Base-by-base conservation (phyloP, 2,797 vertebrate genomes). In the Morus bassanus region DNA sequence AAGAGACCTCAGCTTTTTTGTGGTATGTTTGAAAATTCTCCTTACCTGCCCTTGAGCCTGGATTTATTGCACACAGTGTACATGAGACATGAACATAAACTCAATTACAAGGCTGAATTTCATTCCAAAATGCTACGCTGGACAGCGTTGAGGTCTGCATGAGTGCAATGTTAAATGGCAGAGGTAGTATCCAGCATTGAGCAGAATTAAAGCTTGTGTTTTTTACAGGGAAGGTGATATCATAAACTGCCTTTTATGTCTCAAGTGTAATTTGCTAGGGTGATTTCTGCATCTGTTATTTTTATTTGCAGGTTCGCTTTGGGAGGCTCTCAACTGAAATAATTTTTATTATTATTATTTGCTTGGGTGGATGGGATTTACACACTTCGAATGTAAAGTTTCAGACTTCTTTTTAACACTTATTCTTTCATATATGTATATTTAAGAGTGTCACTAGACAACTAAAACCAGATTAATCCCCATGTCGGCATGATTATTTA, bases 131-230 rank as follows among this genome's bases (percentile, higher is more conserved):
- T 61, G 45, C 41, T 31, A 19, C 0, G 0, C 21, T 10, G 24
- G 43, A 57, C 37, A 15, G 60, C 0, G 2, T 2, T 12, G 1
- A 91, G 35, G 61, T 35, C 16, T 41, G 18, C 4, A 31, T 10
- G 24, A 87, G 41, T 31, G 30, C 43, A 50, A 18, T 27, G 18
- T n/a, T 31, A 61, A 41, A 61, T 31, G 61, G 31, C 15, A 73
- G 54, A 31, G 22, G 23, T 1, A 45, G 16, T 17, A 60, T 13
- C 18, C 33, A 37, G 30, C 56, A 63, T 53, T 3, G 48, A 60
- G 28, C 7, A 37, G 19, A 53, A 63, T 10, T 46, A 50, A 63
- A 84, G 8, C 13, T 9, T 63, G 24, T 11, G 2, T 5, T 31
- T 53, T 87, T 89, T 45, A 63, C 22, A 59, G 22, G 7, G 14